phyloP scores from a whole-genome alignment of 2,113 vertebrate species.

The Brachyhypopomus occidentalis region DNA sequence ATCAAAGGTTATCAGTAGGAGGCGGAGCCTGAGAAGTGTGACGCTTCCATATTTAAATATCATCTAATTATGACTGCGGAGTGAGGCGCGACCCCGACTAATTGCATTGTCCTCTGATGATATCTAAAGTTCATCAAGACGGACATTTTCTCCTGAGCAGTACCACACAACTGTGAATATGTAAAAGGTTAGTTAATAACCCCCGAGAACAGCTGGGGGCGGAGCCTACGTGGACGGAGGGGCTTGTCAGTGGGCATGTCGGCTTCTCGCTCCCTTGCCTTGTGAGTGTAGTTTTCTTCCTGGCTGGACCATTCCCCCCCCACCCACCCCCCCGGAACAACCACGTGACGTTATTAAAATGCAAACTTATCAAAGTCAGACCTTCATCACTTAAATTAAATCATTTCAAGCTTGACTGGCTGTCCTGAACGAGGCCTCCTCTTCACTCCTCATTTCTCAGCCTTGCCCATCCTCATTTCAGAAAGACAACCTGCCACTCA shows the following conservation, averaged over 20 bases:
- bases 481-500: conserved; percentile 62
- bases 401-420: conserved; percentile 77
- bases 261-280: neutral
- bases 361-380: conserved; percentile 78
- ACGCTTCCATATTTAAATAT: conserved; percentile 18
- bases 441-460: conserved; percentile 63
- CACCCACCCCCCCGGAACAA: conserved; percentile 53
- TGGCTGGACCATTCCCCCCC: conserved; percentile 38
- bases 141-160: neutral
- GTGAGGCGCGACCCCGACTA: neutral
- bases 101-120: neutral
- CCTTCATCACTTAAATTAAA: conserved; percentile 76
- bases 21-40: conserved; percentile 4
- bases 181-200: neutral
- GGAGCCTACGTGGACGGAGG: neutral
- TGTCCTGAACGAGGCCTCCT: conserved; percentile 53
- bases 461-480: conserved; percentile 64
- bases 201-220: neutral
- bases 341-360: conserved; percentile 69
- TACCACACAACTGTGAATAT: neutral
- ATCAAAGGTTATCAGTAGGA: conserved; percentile 5
- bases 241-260: conserved; percentile 34
- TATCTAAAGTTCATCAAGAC: neutral
- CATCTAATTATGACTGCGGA: conserved; percentile 15
- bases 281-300: conserved; percentile 43